Evolutionary conservation across 1,140 invertebrate genomes (phyloP), one percentile per base, ranked within the genome.

Genomic region (Himalopsyche phryganea): DNA sequence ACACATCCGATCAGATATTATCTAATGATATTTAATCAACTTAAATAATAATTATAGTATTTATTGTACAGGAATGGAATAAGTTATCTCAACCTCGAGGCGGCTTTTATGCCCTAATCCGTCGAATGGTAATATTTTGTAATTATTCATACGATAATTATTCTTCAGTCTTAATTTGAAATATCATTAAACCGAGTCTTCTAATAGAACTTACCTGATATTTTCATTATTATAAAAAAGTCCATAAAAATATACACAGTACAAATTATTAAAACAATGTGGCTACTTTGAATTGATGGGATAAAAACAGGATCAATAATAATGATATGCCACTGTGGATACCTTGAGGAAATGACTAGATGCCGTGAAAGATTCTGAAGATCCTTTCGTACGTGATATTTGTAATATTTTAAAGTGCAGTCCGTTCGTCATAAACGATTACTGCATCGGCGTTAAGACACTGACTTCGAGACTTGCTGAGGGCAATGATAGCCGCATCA

Each of bases 401-500:
- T 9, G 9, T 28, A 28, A 28, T 28, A 28, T 28, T 28, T 28
- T 75, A 85, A 46, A 88, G 77, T 33, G 83, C 85, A 32, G 86
- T 88, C 41, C 85, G 70, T 76, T 88, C 85, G 68, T 88, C 85
- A 66, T 87, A 87, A 7, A 88, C 84, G 47, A 88, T 85, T 50
- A 87, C 83, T 18, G 85, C 85, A 71, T 87, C 85, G 56, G 85
- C 85, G 66, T 85, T 74, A 55, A 85, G 73, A 72, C 83, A 85
- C 71, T 85, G 83, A 67, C 83, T 85, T 63, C 82, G 75, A 1
- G 84, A 85, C 73, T 87, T 87, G 69, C 85, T 88, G 20, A 88
- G 73, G 9, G 86, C 86, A 60, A 88, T 88, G 51, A 87, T 85
- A 33, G 85, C 85, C 7, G 86, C 86, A 75, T 87, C 85, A 67